phyloP scores from a whole-genome alignment of 2,888 invertebrate species.

The Crocallis elinguaria region DNA sequence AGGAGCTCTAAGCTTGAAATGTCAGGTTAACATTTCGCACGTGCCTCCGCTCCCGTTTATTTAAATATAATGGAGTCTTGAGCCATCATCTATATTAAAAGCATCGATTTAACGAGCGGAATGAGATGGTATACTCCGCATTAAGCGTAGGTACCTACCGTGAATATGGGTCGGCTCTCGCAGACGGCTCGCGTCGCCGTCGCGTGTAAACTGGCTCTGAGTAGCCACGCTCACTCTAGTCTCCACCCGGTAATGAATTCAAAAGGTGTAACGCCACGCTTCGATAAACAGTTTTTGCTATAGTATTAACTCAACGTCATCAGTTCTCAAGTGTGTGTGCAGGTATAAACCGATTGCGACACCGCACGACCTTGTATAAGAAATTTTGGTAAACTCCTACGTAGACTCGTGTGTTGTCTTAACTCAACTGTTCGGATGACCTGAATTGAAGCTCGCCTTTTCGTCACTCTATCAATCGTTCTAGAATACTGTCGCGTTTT shows the following conservation, averaged over 20 bases:
- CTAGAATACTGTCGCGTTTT: slow-evolving; percentile 42
- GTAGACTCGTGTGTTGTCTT: slow-evolving; percentile 25
- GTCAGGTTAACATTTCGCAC: slow-evolving; percentile 64
- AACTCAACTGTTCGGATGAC: slow-evolving; percentile 32
- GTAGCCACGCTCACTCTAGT: slow-evolving; percentile 34
- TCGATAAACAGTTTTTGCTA: slow-evolving; percentile 50
- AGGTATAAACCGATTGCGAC: slow-evolving; percentile 29
- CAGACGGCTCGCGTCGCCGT: slow-evolving; percentile 39
- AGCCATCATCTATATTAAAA: slow-evolving; percentile 77
- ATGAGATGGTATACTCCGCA: slow-evolving; percentile 56
- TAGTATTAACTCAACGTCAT: slow-evolving; percentile 32
- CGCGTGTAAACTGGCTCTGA: slow-evolving; percentile 49
- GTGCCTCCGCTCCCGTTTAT: slow-evolving; percentile 58
- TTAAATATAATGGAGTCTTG: slow-evolving; percentile 67
- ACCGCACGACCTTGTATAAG: slow-evolving; percentile 39
- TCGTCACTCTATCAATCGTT: slow-evolving; percentile 44
- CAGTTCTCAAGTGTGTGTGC: slow-evolving; percentile 15
- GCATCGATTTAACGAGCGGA: slow-evolving; percentile 77
- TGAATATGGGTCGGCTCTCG: slow-evolving; percentile 69
- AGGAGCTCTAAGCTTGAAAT: slow-evolving; percentile 49
- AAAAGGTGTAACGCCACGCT: slow-evolving; percentile 53
- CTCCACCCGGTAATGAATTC: slow-evolving; percentile 56
- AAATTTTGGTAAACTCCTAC: slow-evolving; percentile 35
- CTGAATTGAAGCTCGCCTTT: slow-evolving; percentile 38
- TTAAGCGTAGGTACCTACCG: slow-evolving; percentile 42